Percentiles rank a stretch among this genome's conserved stretches.
Evolutionary conservation across 2,797 vertebrate species (phyloP).

Genomic region (Dendrocincla tyrannina): DNA sequence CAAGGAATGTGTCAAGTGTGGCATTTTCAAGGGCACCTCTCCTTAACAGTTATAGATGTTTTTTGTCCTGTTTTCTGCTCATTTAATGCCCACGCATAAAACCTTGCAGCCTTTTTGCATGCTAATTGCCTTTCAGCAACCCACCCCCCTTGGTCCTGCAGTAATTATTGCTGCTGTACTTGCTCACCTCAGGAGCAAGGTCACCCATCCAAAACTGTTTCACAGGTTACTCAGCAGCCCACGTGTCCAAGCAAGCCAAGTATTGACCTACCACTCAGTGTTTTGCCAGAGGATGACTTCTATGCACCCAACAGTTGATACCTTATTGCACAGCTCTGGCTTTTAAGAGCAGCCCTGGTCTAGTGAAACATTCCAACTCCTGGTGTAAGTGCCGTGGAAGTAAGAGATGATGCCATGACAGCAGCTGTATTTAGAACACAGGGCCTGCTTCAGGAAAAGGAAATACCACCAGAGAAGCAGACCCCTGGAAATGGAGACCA

Average conservation of each 20-base stretch:
- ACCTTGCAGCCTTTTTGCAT: not conserved
- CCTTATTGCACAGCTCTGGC: not conserved
- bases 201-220: not conserved
- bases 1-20: not conserved
- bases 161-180: not conserved
- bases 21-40: not conserved
- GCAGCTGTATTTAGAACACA: rapidly evolving
- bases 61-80: rapidly evolving
- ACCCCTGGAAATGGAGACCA: not conserved
- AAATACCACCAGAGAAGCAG: not conserved
- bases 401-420: rapidly evolving
- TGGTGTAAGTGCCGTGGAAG: rapidly evolving
- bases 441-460: not conserved
- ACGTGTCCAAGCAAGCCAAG: not conserved
- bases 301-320: rapidly evolving
- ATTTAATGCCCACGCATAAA: not conserved
- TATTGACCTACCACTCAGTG: not conserved
- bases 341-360: not conserved
- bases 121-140: not conserved
- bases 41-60: not conserved
- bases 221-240: not conserved
- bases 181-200: not conserved
- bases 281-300: rapidly evolving
- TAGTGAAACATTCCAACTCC: not conserved
- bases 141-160: rapidly evolving